Conservation (phyloP, 2,113 vertebrate genomes). For the Hoplias malabaricus region DNA sequence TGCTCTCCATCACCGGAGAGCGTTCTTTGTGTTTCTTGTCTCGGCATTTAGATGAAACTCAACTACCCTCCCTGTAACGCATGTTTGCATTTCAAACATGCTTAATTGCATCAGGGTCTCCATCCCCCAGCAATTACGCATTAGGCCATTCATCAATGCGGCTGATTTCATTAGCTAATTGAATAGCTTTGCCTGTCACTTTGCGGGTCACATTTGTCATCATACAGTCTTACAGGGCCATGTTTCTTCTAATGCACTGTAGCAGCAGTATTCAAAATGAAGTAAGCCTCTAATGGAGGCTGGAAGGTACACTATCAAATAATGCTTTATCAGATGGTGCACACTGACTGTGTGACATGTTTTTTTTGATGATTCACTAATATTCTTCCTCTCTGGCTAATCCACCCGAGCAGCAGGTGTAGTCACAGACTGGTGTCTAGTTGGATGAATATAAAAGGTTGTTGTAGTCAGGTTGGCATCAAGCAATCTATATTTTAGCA, state of each 20-base stretch:
- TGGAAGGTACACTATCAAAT: not conserved
- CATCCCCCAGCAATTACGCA: constrained; percentile 62
- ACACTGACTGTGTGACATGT: not conserved
- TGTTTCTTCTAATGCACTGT: constrained; percentile 3
- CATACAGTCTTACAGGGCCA: constrained; percentile 11
- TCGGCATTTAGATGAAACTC: constrained; percentile 11
- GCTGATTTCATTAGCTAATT: constrained; percentile 68
- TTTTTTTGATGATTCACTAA: not conserved
- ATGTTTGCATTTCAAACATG: constrained; percentile 47
- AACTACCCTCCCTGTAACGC: constrained; percentile 17
- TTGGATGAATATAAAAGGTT: too few species aligned
- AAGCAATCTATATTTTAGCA: too few species aligned
- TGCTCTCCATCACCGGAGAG: not conserved
- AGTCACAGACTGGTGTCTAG: too few species aligned
- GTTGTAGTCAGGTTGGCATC: too few species aligned
- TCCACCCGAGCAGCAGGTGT: constrained; percentile 20
- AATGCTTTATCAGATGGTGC: not conserved
- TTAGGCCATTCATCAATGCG: constrained; percentile 64
- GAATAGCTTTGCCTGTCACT: constrained; percentile 49
- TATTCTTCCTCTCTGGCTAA: not conserved
- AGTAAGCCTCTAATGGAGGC: not conserved
- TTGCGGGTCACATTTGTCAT: constrained; percentile 32
- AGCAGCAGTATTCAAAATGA: not conserved
- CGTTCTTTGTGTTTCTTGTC: not conserved
- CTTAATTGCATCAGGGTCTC: constrained; percentile 61